phyloP scores from a whole-genome alignment of 1,140 invertebrate species.

The Sminthurides bifidus region DNA sequence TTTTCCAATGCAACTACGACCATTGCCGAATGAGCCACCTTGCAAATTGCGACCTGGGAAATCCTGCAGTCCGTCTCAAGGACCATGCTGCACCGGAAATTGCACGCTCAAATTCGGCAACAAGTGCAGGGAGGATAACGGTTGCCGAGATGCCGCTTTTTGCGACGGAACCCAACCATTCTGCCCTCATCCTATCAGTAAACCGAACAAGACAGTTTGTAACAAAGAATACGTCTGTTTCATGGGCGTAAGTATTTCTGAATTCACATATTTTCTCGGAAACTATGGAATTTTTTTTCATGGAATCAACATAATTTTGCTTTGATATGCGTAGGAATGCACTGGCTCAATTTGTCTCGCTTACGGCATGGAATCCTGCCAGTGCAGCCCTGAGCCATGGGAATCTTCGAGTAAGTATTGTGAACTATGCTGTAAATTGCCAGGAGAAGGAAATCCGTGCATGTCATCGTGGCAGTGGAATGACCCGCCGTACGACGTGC shows the following conservation, averaged over 20 bases:
- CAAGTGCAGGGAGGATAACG: slow-evolving; percentile 86
- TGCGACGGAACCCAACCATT: slow-evolving; percentile 72
- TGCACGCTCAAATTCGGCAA: slow-evolving; percentile 74
- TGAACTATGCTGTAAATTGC: slow-evolving; percentile 76
- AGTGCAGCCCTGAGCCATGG: slow-evolving; percentile 62
- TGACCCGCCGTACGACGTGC: slow-evolving; percentile 71
- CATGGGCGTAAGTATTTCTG: slow-evolving; percentile 63
- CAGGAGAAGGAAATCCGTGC: slow-evolving; percentile 65
- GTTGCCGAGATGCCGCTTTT: slow-evolving; percentile 76
- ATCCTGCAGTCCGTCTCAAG: slow-evolving; percentile 75
- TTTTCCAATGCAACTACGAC: slow-evolving; percentile 71
- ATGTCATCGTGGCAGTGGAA: slow-evolving; percentile 85
- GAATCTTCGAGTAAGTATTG: slow-evolving; percentile 74
- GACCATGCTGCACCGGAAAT: slow-evolving; percentile 83
- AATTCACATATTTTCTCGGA: background rate
- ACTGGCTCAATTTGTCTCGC: slow-evolving; percentile 83
- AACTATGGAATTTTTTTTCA: slow-evolving; percentile 2
- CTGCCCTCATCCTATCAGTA: slow-evolving; percentile 82
- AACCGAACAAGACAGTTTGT: slow-evolving; percentile 86
- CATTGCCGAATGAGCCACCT: slow-evolving; percentile 58
- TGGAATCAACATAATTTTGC: slow-evolving; percentile 2
- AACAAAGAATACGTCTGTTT: slow-evolving; percentile 81
- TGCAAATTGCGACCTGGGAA: slow-evolving; percentile 67
- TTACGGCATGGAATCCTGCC: slow-evolving; percentile 91
- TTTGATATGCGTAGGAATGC: slow-evolving; percentile 57